A percentile compares a stretch with the other conserved stretches of the same genome.
Conservation (phyloP, 2,113 vertebrate genomes). For the Holacanthus passer region DNA sequence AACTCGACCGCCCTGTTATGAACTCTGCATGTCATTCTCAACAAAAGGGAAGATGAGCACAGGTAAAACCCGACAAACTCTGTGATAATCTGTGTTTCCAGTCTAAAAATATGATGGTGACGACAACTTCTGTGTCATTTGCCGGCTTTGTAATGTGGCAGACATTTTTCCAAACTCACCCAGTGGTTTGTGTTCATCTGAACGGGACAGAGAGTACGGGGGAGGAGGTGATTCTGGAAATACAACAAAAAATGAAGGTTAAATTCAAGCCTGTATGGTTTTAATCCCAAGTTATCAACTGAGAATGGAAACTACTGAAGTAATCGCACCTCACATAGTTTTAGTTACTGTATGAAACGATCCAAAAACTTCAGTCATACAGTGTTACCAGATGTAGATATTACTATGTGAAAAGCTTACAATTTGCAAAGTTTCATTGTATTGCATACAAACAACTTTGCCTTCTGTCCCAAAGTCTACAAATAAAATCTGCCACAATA, state of each 20-base stretch:
- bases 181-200: slow-evolving; percentile 94
- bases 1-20: neutral
- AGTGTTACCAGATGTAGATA: neutral
- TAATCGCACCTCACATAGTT: neutral
- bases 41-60: slow-evolving; percentile 5
- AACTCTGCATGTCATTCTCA: slow-evolving; percentile 10
- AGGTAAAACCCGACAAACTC: slow-evolving; percentile 12
- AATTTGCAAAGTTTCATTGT: neutral
- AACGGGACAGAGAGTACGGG: slow-evolving; percentile 93
- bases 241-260: slow-evolving; percentile 22
- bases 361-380: neutral
- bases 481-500: neutral
- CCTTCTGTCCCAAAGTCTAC: too few species aligned
- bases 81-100: slow-evolving; percentile 50
- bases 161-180: slow-evolving; percentile 84
- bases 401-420: too few species aligned
- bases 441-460: too few species aligned
- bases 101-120: slow-evolving; percentile 57
- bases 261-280: slow-evolving; percentile 13
- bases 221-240: slow-evolving; percentile 95
- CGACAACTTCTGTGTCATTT: slow-evolving; percentile 50
- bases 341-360: neutral
- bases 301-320: neutral
- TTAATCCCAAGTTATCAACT: neutral
- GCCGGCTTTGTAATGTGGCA: slow-evolving; percentile 38